Conservation (phyloP, 2,797 vertebrate species). For the Heliangelus exortis region DNA sequence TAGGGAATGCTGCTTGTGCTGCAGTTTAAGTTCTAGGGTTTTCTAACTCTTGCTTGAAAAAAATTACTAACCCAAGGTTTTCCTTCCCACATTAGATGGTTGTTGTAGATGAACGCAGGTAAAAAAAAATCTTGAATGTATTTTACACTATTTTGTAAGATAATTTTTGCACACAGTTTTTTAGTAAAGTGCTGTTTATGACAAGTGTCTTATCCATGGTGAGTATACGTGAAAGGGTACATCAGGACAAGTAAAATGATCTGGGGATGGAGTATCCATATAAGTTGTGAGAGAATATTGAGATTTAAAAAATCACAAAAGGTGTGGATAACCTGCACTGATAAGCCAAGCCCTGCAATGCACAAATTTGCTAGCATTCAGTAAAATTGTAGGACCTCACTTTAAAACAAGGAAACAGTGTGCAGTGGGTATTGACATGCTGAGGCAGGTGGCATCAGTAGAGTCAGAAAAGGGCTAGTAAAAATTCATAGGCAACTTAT, state of each 20-base stretch:
- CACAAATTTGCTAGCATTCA: not conserved
- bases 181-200: not conserved
- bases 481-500: not conserved
- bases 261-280: not conserved
- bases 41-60: not conserved
- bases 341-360: not conserved
- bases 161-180: not conserved
- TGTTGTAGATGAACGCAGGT: not conserved
- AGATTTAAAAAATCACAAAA: not conserved
- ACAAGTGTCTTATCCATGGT: not conserved
- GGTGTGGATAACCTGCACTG: not conserved
- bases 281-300: not conserved
- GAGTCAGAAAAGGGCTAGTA: not conserved
- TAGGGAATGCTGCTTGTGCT: not conserved
- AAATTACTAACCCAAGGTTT: not conserved
- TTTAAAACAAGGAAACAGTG: not conserved
- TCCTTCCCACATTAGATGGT: not conserved
- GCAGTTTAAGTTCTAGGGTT: not conserved
- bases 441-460: not conserved
- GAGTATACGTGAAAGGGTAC: not conserved
- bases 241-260: not conserved
- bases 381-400: not conserved
- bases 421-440: not conserved
- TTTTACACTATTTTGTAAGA: not conserved
- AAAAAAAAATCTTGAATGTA: not conserved